Conservation (phyloP, 2,888 invertebrate species). For the Drosophila ustulata region DNA sequence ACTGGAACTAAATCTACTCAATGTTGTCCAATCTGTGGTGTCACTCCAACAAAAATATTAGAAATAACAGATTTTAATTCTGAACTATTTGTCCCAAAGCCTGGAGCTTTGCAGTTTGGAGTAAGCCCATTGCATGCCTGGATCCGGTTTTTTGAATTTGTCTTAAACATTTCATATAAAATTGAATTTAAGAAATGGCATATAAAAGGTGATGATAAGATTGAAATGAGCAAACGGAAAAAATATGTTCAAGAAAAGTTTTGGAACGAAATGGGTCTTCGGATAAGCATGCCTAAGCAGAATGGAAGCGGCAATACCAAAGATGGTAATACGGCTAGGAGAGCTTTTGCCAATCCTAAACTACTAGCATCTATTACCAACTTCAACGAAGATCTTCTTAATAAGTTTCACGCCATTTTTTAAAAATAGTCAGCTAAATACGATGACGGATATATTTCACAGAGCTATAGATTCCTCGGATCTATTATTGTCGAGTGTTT, state of each 20-base stretch:
- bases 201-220: background rate
- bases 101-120: too few relatives aligned
- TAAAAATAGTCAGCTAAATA: background rate
- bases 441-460: too few relatives aligned
- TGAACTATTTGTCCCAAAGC: too few relatives aligned
- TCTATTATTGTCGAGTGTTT: constrained; percentile 1
- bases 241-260: background rate
- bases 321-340: constrained; percentile 6
- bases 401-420: too few relatives aligned
- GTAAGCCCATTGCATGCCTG: background rate
- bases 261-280: background rate
- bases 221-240: background rate
- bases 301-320: constrained; percentile 9
- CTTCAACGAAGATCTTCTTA: too few relatives aligned
- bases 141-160: background rate
- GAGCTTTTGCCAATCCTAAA: background rate
- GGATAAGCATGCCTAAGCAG: background rate
- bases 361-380: too few relatives aligned
- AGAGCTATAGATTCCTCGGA: background rate
- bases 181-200: background rate
- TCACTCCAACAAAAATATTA: too few relatives aligned
- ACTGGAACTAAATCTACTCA: background rate
- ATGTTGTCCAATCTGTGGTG: background rate
- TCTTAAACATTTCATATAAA: background rate
- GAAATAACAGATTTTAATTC: background rate